Evolutionary conservation across 2,888 invertebrate genomes (phyloP).

Genomic region (Eretmocerus hayati): DNA sequence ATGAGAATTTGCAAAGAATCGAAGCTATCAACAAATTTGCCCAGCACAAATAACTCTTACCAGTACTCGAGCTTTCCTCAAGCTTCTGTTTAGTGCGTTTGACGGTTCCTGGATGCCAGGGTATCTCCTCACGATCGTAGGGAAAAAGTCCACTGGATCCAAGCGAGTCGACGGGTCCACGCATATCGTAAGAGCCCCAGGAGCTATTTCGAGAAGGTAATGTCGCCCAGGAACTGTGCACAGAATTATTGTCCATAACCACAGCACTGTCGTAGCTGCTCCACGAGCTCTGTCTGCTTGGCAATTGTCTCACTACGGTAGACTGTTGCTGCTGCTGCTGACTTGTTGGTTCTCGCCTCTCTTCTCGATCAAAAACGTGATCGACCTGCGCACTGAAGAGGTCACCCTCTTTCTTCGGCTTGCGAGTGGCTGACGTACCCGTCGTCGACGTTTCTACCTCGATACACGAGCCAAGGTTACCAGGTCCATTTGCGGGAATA

Average conservation of each 20-base stretch:
- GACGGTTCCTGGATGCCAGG: slow-evolving; percentile 64
- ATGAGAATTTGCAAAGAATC: no score
- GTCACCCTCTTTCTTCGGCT: slow-evolving; percentile 50
- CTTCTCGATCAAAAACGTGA: slow-evolving; percentile 62
- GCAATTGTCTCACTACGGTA: slow-evolving; percentile 50
- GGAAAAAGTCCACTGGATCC: slow-evolving; percentile 51
- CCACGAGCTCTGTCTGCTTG: slow-evolving; percentile 70
- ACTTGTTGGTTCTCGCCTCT: slow-evolving; percentile 48
- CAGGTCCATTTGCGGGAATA: slow-evolving; percentile 30
- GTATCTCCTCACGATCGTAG: slow-evolving; percentile 57
- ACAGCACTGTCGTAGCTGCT: slow-evolving; percentile 72
- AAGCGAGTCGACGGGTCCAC: slow-evolving; percentile 41
- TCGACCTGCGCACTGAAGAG: slow-evolving; percentile 66
- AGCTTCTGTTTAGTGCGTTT: slow-evolving; percentile 63
- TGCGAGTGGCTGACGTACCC: slow-evolving; percentile 19
- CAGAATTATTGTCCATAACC: slow-evolving; percentile 63
- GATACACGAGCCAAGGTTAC: slow-evolving; percentile 15
- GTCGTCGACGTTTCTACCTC: slow-evolving; percentile 20
- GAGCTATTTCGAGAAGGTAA: slow-evolving; percentile 63
- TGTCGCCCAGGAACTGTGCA: slow-evolving; percentile 75
- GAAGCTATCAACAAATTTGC: no score
- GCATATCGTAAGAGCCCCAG: slow-evolving; percentile 65
- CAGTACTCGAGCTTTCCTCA: slow-evolving; percentile 51
- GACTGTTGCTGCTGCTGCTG: slow-evolving; percentile 42
- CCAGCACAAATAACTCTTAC: slow-evolving; percentile 23